Base-by-base conservation (phyloP, 2,888 invertebrate genomes). In the Megamerina dolium region DNA sequence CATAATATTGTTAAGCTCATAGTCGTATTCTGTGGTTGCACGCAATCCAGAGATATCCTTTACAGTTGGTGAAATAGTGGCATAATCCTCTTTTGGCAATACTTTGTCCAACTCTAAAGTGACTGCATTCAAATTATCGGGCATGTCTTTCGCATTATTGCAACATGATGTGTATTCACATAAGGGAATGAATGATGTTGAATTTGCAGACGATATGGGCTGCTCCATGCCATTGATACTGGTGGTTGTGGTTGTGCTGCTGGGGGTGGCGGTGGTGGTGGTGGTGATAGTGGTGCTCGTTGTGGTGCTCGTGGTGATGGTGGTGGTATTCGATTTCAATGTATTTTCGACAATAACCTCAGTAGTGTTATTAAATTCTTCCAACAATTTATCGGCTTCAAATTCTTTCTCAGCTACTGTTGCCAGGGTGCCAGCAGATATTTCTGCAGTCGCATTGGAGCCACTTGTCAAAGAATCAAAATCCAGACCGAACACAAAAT, bases 401-500 rank as follows among this genome's bases (percentile, higher is more conserved):
- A 21, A 35, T 5, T 19, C 21, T 20, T 20, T 35, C n/a, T n/a
- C 12, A 20, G 9, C 16, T 19, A 13, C 35, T 21, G 31, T 2
- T 26, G 26, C 26, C 12, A 8, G n/a, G n/a, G 13, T 16, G 2
- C n/a, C 29, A 5, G 35, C 30, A 4, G 32, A 20, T n/a, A 23
- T 13, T 17, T 14, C 10, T 2, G 27, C 13, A 10, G 18, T 26
- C 5, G 37, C 17, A n/a, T 34, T n/a, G 9, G 26, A 20, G 18
- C 31, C 10, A 8, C 35, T 18, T 4, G 37, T 23, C 18, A 36
- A 35, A 5, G 36, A 21, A 37, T 37, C 42, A 17, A 42, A 37
- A 37, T 37, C 37, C 3, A 42, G 23, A 14, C 37, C 37, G 35
- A 42, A 42, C 12, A 37, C 42, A 37, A 37, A 42, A 18, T 42